Evolutionary conservation across 1,140 invertebrate species (phyloP), one percentile per base, ranked within the genome.

Genomic region (Papilio aristodemus): DNA sequence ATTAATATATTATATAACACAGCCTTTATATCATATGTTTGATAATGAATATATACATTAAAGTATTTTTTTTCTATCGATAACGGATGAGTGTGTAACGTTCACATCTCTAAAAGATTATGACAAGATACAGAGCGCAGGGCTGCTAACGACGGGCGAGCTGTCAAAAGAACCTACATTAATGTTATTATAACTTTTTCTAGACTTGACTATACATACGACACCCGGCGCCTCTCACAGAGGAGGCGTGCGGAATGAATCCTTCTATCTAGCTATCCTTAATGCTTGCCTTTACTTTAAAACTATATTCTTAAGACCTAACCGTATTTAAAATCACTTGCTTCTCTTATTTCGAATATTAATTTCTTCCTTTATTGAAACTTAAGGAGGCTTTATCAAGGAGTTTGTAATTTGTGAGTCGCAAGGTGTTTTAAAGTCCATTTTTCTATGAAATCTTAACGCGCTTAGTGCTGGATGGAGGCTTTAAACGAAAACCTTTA

Each of bases 101-200:
- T 36, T 36, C 50, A 11, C 84, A 75, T 67, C 85, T 36, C 88
- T 89, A 83, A 74, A 74, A 89, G 86, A 89, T 89, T 89, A 91
- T 89, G 86, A 91, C 85, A 89, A 91, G 89, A 89, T 88, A 89
- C 86, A 89, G 83, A 77, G 83, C 82, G 72, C 83, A 85, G 86
- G 85, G 85, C 85, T 82, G 83, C 85, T 89, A 89, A 91, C 89
- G 87, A 91, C 86, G 84, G 72, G 77, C 78, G 74, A 83, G 81
- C 85, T 87, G 87, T 91, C 88, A 91, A 88, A 91, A 89, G 85
- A 85, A 85, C 85, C 87, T 87, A 91, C 85, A 88, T 89, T 89
- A 88, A 91, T 85, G 85, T 89, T 91, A 86, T 91, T 91, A 89
- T 88, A 91, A 89, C 79, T 91, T 89, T 87, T 88, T 88, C 86